Percentiles rank a stretch among this genome's conserved stretches.
Evolutionary conservation across 1,140 invertebrate genomes (phyloP).

Genomic region (Drosophila malerkotliana): DNA sequence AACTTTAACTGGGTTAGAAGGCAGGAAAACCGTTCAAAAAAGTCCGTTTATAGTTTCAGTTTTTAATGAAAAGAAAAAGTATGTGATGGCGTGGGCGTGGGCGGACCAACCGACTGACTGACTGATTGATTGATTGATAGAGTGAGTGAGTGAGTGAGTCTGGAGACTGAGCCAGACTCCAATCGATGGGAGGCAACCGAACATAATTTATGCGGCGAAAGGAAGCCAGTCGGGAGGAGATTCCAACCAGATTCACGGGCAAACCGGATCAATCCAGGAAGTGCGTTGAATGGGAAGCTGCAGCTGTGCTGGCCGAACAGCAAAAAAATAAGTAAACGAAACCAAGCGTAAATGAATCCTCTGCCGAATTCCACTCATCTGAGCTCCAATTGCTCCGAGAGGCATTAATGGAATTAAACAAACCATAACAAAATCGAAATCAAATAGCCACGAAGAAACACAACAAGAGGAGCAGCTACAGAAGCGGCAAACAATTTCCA

Average conservation of each 20-base stretch:
- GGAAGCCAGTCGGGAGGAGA: slow-evolving; percentile 4
- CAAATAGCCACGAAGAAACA: slow-evolving; percentile 22
- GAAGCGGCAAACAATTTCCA: slow-evolving; percentile 49
- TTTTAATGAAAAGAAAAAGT: slow-evolving; percentile 16
- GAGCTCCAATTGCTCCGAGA: slow-evolving; percentile 43
- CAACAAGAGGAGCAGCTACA: neutral
- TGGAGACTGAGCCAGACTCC: neutral
- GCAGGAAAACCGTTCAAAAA: slow-evolving; percentile 39
- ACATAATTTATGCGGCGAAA: slow-evolving; percentile 41
- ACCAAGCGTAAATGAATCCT: slow-evolving; percentile 14
- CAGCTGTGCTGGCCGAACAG: slow-evolving; percentile 1
- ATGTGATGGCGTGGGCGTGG: slow-evolving; percentile 22
- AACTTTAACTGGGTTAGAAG: slow-evolving; percentile 58
- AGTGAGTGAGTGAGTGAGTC: slow-evolving; percentile 8
- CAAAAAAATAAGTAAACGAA: neutral
- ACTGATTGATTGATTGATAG: slow-evolving; percentile 69
- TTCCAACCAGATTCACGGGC: slow-evolving; percentile 1
- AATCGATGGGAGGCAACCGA: slow-evolving; percentile 21
- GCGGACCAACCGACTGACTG: slow-evolving; percentile 49
- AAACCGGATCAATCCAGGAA: slow-evolving; percentile 33
- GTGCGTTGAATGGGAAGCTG: slow-evolving; percentile 21
- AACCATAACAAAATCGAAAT: slow-evolving; percentile 64
- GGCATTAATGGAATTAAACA: slow-evolving; percentile 68
- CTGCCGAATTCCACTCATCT: slow-evolving; percentile 7
- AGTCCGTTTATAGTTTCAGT: neutral